Conservation (phyloP, 1,140 invertebrate genomes). For the Drosophila repletoides region DNA sequence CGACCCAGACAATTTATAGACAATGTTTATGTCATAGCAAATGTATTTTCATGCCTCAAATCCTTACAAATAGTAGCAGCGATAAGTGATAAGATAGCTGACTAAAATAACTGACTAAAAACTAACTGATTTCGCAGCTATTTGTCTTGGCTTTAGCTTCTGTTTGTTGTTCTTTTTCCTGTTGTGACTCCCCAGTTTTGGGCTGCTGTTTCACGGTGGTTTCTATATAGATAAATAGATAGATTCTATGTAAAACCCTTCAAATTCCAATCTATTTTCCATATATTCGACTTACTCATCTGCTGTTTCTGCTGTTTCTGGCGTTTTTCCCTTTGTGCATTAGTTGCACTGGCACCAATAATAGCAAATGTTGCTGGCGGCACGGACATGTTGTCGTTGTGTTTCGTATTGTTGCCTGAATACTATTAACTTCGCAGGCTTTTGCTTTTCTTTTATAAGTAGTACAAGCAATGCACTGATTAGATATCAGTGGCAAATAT, state of each 20-base stretch:
- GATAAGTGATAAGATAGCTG: slow-evolving; percentile 58
- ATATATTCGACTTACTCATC: slow-evolving; percentile 10
- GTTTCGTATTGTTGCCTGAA: not conserved
- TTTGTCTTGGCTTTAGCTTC: slow-evolving; percentile 44
- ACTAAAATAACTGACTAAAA: not conserved
- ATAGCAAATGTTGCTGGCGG: slow-evolving; percentile 50
- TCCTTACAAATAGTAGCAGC: slow-evolving; percentile 38
- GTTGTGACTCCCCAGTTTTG: not conserved
- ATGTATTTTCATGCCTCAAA: slow-evolving; percentile 71
- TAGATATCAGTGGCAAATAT: slow-evolving; percentile 71
- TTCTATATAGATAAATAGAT: too few relatives aligned
- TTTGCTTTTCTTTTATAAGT: slow-evolving; percentile 58
- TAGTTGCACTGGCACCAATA: slow-evolving; percentile 43
- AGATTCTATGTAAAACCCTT: too few relatives aligned
- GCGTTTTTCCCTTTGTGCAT: slow-evolving; percentile 19
- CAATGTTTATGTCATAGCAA: slow-evolving; percentile 69
- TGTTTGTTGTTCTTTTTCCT: not conserved
- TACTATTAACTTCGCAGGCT: slow-evolving; percentile 29
- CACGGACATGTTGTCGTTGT: slow-evolving; percentile 54
- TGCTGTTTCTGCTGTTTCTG: not conserved
- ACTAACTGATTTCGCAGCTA: slow-evolving; percentile 58
- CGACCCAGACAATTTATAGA: slow-evolving; percentile 57
- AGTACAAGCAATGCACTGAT: slow-evolving; percentile 25
- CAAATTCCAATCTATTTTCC: slow-evolving; percentile 4
- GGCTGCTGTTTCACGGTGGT: slow-evolving; percentile 3